phyloP scores from a whole-genome alignment of 2,888 invertebrate genomes.

The Nemapogon koenigi region DNA sequence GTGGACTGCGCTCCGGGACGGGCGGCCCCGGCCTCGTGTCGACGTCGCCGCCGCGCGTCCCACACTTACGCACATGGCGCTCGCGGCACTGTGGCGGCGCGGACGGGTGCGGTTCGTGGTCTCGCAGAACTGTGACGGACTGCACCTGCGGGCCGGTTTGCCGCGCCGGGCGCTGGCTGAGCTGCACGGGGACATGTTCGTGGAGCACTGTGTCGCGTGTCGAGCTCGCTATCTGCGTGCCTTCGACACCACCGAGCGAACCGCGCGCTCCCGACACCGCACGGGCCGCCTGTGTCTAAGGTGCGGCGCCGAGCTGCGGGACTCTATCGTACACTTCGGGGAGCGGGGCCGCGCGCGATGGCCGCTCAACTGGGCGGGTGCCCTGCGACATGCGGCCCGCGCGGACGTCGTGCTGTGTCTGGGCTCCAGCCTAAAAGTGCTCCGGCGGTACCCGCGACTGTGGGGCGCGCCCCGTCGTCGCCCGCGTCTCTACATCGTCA shows the following conservation, averaged over 20 bases:
- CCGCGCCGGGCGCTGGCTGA: conserved; percentile 87
- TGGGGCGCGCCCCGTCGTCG: conserved; percentile 92
- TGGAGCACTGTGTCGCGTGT: conserved; percentile 87
- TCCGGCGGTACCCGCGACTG: conserved; percentile 91
- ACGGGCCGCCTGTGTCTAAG: conserved; percentile 84
- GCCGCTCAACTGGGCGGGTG: conserved; percentile 96
- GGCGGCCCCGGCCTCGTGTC: conserved; percentile 85
- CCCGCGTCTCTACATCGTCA: conserved; percentile 89
- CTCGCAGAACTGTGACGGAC: conserved; percentile 97
- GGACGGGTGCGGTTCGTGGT: conserved; percentile 88
- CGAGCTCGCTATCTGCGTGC: conserved; percentile 80
- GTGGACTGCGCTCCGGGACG: conserved; percentile 94
- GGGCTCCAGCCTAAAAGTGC: conserved; percentile 87
- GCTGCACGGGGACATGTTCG: conserved; percentile 96
- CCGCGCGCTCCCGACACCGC: conserved; percentile 78
- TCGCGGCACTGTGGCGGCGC: conserved; percentile 82
- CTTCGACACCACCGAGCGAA: conserved; percentile 93
- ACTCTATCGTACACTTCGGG: conserved; percentile 97
- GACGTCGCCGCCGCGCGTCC: conserved; percentile 90
- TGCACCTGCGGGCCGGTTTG: conserved; percentile 88
- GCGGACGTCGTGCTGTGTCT: conserved; percentile 94
- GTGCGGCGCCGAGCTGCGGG: conserved; percentile 76
- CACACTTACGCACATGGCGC: conserved; percentile 94
- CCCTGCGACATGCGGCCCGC: conserved; percentile 82
- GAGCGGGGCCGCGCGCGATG: conserved; percentile 94